phyloP scores from a whole-genome alignment of 2,888 invertebrate genomes.

The Onthophagus sagittarius region DNA sequence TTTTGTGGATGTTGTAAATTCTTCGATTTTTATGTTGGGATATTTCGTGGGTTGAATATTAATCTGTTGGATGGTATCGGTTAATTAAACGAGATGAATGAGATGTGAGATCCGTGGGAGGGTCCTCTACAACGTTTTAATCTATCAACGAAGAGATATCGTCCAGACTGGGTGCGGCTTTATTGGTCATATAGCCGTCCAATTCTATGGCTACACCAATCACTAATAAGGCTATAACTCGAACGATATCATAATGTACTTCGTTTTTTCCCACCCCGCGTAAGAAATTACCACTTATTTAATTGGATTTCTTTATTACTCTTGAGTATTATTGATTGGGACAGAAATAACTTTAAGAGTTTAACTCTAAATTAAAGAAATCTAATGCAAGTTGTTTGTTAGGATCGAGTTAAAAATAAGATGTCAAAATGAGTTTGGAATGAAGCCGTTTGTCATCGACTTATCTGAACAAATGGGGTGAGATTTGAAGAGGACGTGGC shows the following conservation, averaged over 20 bases:
- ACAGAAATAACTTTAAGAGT: background rate
- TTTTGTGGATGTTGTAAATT: background rate
- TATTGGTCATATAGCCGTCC: conserved; percentile 44
- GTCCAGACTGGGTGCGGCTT: conserved; percentile 41
- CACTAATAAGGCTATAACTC: conserved; percentile 46
- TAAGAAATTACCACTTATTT: conserved; percentile 1
- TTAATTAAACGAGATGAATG: conserved; percentile 20
- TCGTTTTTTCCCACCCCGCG: background rate
- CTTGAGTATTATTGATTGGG: background rate
- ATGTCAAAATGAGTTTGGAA: background rate
- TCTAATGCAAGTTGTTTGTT: conserved; percentile 39
- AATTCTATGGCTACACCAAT: conserved; percentile 39
- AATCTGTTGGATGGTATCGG: background rate
- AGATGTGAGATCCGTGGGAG: conserved; percentile 1
- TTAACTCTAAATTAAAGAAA: conserved; percentile 8
- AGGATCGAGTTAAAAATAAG: conserved; percentile 34
- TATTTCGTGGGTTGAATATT: conserved; percentile 2
- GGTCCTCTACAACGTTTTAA: conserved; percentile 33
- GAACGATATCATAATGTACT: conserved; percentile 42
- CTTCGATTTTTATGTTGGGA: background rate
- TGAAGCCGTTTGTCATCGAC: conserved; percentile 10
- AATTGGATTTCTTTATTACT: conserved; percentile 11
- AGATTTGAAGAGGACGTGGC: conserved; percentile 2
- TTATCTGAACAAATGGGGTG: background rate
- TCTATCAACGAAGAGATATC: conserved; percentile 42